phyloP scores from a whole-genome alignment of 92 coral and sea anemone genomes.

The Metridium senile region DNA sequence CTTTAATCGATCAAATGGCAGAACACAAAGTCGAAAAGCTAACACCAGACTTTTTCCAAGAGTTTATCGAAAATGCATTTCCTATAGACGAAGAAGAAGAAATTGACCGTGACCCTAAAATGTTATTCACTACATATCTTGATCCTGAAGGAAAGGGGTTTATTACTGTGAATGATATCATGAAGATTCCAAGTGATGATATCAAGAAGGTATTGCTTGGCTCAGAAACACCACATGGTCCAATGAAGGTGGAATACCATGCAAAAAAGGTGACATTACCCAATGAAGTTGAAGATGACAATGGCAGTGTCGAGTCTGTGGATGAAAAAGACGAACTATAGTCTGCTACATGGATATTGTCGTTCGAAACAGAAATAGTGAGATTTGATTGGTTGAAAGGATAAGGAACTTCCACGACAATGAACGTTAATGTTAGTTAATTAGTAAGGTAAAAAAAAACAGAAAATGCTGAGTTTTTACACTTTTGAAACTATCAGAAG shows the following conservation, averaged over 20 bases:
- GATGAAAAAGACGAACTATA: conserved; percentile 37
- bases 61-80: conserved; percentile 39
- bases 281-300: conserved; percentile 8
- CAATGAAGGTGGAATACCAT: conserved; percentile 60
- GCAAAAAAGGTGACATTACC: conserved; percentile 29
- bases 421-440: not conserved
- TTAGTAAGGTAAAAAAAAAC: not conserved
- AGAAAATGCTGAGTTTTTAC: too few relatives aligned
- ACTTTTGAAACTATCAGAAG: too few relatives aligned
- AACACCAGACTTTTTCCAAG: conserved; percentile 37
- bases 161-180: conserved; percentile 60
- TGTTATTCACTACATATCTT: conserved; percentile 61
- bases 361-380: not conserved
- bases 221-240: conserved; percentile 90
- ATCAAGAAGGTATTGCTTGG: conserved; percentile 66
- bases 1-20: conserved; percentile 35
- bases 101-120: conserved; percentile 47
- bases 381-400: not conserved
- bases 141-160: conserved; percentile 60
- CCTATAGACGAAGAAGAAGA: conserved; percentile 22
- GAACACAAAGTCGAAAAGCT: conserved; percentile 22
- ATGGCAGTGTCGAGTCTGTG: not conserved
- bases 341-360: not conserved
- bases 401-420: too few relatives aligned
- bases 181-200: conserved; percentile 65